Conservation (phyloP, 2,113 vertebrate genomes). For the Sander vitreus region DNA sequence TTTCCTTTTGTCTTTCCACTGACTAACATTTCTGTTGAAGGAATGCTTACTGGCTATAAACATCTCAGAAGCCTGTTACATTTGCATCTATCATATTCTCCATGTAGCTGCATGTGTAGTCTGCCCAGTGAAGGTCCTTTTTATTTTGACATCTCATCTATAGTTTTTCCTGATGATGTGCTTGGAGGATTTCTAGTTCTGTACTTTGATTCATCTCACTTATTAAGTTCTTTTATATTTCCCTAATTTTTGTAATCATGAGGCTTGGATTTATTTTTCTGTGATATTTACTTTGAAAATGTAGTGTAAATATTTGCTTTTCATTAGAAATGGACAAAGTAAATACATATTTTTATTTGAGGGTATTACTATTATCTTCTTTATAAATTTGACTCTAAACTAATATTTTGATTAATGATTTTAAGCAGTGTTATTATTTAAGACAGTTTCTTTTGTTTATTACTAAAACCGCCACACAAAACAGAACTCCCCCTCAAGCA, state of each 20-base stretch:
- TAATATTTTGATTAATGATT: background rate
- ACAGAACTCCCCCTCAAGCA: background rate
- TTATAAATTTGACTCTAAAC: background rate
- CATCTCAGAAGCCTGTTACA: background rate
- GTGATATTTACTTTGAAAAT: background rate
- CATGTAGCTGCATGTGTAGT: background rate
- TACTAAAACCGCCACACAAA: background rate
- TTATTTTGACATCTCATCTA: conserved; percentile 19
- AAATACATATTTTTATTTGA: background rate
- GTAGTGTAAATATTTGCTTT: background rate
- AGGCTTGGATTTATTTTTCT: background rate
- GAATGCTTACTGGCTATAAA: background rate
- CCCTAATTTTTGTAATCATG: background rate
- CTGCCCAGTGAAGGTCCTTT: conserved; percentile 37
- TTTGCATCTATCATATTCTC: background rate
- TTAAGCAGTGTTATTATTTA: background rate
- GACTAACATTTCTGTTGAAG: background rate
- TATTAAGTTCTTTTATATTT: background rate
- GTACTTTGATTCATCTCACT: background rate
- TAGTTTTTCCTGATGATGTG: background rate
- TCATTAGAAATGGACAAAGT: background rate
- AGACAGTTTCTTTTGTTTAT: background rate
- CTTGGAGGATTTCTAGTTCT: background rate
- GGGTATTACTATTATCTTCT: fast-evolving
- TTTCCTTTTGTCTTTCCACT: conserved; percentile 2